Conservation (phyloP, 2,113 vertebrate genomes). For the Zosterops pallidus region DNA sequence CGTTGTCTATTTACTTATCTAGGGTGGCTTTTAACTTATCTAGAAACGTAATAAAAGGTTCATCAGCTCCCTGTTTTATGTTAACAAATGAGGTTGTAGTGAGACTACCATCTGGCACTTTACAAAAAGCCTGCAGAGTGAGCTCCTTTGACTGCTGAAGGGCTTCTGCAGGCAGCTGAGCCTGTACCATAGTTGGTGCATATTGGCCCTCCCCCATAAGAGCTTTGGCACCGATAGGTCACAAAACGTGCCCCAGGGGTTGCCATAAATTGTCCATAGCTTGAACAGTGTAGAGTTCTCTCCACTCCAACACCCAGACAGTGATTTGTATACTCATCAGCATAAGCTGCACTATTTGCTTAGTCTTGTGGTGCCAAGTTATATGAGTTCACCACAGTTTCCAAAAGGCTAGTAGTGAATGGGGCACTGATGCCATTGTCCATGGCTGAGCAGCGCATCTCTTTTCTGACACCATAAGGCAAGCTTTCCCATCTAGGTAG, state of each 20-base stretch:
- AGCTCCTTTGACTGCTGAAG: neutral
- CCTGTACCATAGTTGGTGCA: neutral
- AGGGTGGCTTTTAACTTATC: neutral
- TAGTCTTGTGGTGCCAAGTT: neutral
- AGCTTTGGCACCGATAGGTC: neutral
- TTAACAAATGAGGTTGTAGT: neutral
- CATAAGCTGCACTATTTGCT: neutral
- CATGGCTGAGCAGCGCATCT: neutral
- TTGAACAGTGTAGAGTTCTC: neutral
- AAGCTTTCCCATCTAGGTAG: too few relatives aligned
- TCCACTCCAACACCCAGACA: neutral
- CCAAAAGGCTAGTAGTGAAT: too few relatives aligned
- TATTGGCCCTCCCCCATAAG: neutral
- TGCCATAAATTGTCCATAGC: neutral
- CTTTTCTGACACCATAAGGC: neutral
- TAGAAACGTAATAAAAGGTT: neutral
- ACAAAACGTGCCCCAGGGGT: neutral
- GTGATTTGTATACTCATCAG: neutral
- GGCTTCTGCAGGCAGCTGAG: neutral
- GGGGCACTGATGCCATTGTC: too few relatives aligned
- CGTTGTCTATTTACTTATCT: too few relatives aligned
- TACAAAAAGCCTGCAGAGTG: neutral
- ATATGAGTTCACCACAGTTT: too few relatives aligned
- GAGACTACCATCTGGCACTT: neutral
- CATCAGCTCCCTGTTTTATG: neutral